Conservation (phyloP, 2,888 invertebrate genomes). For the Acrobasis consociella region DNA sequence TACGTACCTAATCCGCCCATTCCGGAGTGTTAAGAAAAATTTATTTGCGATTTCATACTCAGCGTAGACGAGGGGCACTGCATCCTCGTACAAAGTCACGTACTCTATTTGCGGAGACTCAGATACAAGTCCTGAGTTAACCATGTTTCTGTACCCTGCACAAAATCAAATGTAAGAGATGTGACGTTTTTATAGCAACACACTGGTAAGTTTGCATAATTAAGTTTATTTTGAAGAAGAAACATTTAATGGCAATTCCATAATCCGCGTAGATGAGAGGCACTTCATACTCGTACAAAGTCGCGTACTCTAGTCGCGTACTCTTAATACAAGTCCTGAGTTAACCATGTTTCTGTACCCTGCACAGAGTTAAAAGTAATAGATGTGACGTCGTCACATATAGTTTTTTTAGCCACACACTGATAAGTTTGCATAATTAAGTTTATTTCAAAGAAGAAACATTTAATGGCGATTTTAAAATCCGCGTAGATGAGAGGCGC, state of each 20-base stretch:
- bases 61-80: constrained; percentile 57
- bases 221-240: constrained; percentile 32
- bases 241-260: constrained; percentile 59
- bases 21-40: constrained; percentile 59
- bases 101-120: constrained; percentile 46
- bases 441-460: constrained; percentile 39
- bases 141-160: constrained; percentile 61
- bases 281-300: constrained; percentile 48
- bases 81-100: constrained; percentile 49
- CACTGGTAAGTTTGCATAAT: no score
- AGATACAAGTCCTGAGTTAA: constrained; percentile 52
- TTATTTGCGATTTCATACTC: constrained; percentile 61
- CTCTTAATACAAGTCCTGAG: constrained; percentile 50
- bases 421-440: no score
- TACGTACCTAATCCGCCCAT: constrained; percentile 64
- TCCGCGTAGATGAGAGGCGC: constrained; percentile 61
- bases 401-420: neutral
- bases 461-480: constrained; percentile 59
- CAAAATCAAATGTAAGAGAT: neutral
- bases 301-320: constrained; percentile 48
- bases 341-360: constrained; percentile 59
- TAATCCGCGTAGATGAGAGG: constrained; percentile 63
- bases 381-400: neutral
- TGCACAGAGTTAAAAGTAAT: constrained; percentile 30
- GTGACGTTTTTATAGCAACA: neutral